phyloP scores from a whole-genome alignment of 2,113 vertebrate species.

The Oreochromis niloticus region DNA sequence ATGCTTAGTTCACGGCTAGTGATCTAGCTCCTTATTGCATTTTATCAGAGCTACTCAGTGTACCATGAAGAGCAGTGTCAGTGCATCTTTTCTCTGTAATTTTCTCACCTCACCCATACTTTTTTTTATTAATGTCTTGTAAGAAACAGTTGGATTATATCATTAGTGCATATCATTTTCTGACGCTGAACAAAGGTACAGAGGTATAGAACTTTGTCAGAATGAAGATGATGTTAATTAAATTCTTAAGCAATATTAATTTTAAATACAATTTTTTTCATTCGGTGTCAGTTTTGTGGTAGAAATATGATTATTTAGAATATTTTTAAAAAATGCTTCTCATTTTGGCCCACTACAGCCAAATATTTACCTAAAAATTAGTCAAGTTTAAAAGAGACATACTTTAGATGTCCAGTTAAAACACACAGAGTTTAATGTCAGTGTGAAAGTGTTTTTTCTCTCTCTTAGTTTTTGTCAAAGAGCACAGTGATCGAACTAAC shows the following conservation, averaged over 20 bases:
- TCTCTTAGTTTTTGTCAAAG: background rate
- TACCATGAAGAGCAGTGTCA: conserved; percentile 50
- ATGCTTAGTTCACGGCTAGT: conserved; percentile 46
- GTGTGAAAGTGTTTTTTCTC: background rate
- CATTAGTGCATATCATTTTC: conserved; percentile 18
- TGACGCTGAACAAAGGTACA: background rate
- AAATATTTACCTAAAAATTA: background rate
- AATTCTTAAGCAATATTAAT: background rate
- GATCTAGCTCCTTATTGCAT: conserved; percentile 24
- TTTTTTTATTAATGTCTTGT: background rate
- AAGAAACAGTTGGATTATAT: conserved; percentile 21
- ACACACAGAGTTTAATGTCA: background rate
- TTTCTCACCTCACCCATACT: conserved; percentile 12
- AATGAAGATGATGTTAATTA: background rate
- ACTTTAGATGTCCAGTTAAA: background rate
- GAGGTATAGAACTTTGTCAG: background rate
- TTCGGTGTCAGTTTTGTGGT: background rate
- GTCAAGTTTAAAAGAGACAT: background rate
- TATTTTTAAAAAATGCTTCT: background rate
- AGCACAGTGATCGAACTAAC: conserved; percentile 17
- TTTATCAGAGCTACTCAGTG: conserved; percentile 26
- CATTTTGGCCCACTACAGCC: background rate
- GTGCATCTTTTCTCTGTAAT: conserved; percentile 48
- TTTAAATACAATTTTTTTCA: background rate
- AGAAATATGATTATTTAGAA: background rate